Evolutionary conservation across 1,140 invertebrate genomes (phyloP).

Genomic region (Zaprionus tsacasi): DNA sequence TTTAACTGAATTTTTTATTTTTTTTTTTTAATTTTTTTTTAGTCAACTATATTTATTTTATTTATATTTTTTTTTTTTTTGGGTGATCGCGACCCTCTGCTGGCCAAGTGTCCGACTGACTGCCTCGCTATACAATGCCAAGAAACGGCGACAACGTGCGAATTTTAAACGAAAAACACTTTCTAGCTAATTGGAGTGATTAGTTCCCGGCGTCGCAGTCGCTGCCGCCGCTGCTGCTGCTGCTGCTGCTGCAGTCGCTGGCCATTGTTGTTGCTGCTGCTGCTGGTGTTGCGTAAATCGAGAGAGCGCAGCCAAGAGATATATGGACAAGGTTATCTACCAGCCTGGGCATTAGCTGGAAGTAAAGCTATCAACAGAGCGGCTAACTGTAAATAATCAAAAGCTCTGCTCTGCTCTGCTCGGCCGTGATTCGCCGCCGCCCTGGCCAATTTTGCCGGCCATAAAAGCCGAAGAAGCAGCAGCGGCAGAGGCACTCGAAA

Average conservation of each 20-base stretch:
- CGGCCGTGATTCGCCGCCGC: background rate
- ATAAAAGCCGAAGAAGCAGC: background rate
- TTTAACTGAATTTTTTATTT: background rate
- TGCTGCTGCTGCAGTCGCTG: background rate
- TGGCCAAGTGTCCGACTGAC: constrained; percentile 59
- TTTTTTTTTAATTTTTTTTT: constrained; percentile 4
- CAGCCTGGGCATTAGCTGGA: constrained; percentile 8
- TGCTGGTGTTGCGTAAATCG: background rate
- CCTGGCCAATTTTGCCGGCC: background rate
- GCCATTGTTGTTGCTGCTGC: background rate
- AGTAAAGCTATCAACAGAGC: constrained; percentile 1
- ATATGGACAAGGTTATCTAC: constrained; percentile 67
- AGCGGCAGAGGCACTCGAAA: constrained; percentile 11
- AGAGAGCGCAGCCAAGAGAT: constrained; percentile 57
- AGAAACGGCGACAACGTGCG: constrained; percentile 83
- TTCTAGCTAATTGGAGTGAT: constrained; percentile 82
- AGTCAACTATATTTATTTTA: background rate
- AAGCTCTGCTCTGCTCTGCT: background rate
- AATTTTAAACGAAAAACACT: constrained; percentile 83
- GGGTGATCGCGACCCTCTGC: background rate
- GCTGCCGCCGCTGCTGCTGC: constrained; percentile 28
- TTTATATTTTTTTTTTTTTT: constrained; percentile 1
- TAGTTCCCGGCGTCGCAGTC: constrained; percentile 64
- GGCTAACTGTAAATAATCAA: constrained; percentile 67
- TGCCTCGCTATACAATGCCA: constrained; percentile 77